Conservation (phyloP, 2,797 vertebrate genomes). For the Paramormyrops hopkinsi region DNA sequence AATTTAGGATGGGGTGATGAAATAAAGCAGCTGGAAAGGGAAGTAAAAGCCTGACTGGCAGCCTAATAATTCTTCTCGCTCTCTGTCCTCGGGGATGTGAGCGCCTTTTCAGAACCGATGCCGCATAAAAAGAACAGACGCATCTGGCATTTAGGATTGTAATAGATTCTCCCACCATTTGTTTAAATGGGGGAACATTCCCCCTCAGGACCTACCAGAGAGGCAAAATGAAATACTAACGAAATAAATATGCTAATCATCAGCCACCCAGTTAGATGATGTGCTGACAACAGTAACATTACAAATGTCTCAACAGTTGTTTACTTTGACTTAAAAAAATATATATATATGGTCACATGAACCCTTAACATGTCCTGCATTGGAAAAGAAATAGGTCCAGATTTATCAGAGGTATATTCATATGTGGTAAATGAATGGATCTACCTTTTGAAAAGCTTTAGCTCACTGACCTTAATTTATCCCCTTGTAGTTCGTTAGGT, state of each 20-base stretch:
- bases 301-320: background rate
- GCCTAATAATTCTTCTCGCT: slow-evolving; percentile 13
- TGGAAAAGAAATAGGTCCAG: background rate
- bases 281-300: background rate
- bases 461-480: background rate
- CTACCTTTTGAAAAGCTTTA: background rate
- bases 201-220: background rate
- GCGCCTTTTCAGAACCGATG: background rate
- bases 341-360: background rate
- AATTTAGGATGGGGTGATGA: background rate
- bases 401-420: background rate
- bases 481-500: background rate
- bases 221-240: background rate
- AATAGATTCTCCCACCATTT: slow-evolving; percentile 15
- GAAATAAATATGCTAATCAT: background rate
- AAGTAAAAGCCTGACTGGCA: background rate
- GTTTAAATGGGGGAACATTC: background rate
- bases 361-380: background rate
- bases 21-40: background rate
- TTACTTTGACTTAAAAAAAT: background rate
- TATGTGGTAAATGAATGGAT: background rate
- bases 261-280: background rate
- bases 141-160: slow-evolving; percentile 10
- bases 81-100: background rate
- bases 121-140: background rate